Base-by-base conservation (phyloP, 2,888 invertebrate species). In the Pandemis cinnamomeana region DNA sequence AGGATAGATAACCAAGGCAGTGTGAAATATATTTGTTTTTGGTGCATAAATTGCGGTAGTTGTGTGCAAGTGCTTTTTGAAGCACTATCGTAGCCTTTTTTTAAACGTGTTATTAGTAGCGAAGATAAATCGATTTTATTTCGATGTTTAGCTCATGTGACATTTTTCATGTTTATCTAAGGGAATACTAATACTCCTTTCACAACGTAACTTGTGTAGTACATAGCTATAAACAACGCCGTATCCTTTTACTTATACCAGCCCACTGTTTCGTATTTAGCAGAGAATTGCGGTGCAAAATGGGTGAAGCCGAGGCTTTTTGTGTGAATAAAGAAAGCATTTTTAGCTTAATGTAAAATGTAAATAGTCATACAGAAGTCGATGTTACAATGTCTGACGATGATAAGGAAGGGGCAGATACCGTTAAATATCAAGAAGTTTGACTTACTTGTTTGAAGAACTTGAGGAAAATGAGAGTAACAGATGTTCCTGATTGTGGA, bases 401-500 rank as follows among this genome's bases (percentile, higher is more conserved):
- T 67, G 61, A 67, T 58, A 68, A 68, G 11, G 5, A 46, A 66
- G 42, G 51, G 46, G 48, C 64, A 51, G 48, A 15, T 44, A 44
- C 67, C 42, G 53, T 48, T 44, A 13, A 62, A 67, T 51, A 36
- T 64, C 63, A 73, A 63, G 55, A 55, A 72, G 67, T 64, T 64
- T 69, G 64, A 46, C 63, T 61, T 53, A 64, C 55, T 72, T 64
- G 7, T 42, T 69, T 73, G 42, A 46, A 41, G 11, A 62, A 58
- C 69, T 36, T 51, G 51, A 44, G 51, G 51, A 63, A 41, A 69
- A 72, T 72, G 53, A 55, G 68, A 58, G 72, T 72, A 72, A 70
- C 73, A 73, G 73, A 69, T 73, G 69, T 64, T 51, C 13, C 51
- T 70, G 69, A 73, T 60, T 73, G 69, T 60, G 51, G 69, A 69